Conservation (phyloP, 2,113 vertebrate genomes). For the Candoia aspera region DNA sequence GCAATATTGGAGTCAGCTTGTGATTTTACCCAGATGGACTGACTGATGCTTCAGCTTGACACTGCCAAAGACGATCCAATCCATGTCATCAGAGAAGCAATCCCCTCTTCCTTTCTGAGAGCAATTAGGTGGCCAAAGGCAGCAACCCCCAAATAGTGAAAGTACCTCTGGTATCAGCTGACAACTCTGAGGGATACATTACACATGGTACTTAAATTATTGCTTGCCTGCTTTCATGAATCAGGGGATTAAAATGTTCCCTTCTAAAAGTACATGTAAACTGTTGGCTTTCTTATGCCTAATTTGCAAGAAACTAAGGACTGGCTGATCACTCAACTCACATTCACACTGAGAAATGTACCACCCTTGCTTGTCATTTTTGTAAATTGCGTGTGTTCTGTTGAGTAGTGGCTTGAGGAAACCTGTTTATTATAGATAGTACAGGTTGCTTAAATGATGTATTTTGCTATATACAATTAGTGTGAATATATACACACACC, state of each 20-base stretch:
- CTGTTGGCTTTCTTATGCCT: constrained; percentile 82
- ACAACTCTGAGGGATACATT: constrained; percentile 81
- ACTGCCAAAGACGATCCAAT: constrained; percentile 90
- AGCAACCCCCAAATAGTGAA: constrained; percentile 78
- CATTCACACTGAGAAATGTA: constrained; percentile 80
- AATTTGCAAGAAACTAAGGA: constrained; percentile 84
- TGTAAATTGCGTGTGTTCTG: constrained; percentile 81
- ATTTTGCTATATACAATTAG: constrained; percentile 72
- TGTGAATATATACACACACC: background rate
- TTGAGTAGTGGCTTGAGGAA: constrained; percentile 63
- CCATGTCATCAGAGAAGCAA: constrained; percentile 87
- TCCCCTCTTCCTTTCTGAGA: constrained; percentile 83
- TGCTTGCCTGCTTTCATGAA: constrained; percentile 81
- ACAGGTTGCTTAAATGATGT: constrained; percentile 83
- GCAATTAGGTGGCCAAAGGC: constrained; percentile 83
- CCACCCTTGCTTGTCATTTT: constrained; percentile 81
- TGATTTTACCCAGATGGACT: constrained; percentile 99
- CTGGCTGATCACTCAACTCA: constrained; percentile 82
- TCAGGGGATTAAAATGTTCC: constrained; percentile 83
- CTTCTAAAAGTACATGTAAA: constrained; percentile 82
- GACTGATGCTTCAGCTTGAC: constrained; percentile 94
- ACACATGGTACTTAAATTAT: constrained; percentile 86
- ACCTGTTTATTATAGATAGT: constrained; percentile 81
- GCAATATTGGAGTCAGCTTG: constrained; percentile 97
- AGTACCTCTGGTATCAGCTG: constrained; percentile 81